These are phyloP conservation scores for Trichacis sp. DNA, from an alignment of 2,888 invertebrate species.

Conservation along the genomic window DNA sequence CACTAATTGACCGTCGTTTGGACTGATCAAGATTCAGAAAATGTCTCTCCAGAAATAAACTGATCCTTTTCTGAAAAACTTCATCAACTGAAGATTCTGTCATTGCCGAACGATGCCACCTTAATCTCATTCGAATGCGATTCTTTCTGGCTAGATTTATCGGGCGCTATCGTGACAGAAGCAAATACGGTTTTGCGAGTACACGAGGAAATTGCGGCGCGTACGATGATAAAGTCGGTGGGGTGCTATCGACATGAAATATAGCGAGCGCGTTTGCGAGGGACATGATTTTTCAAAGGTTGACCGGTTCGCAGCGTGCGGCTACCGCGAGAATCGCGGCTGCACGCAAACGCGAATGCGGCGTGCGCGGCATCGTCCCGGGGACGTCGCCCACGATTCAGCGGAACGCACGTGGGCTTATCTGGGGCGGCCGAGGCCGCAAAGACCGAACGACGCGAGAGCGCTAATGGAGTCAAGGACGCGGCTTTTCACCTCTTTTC, in stretches of 20 bases:
- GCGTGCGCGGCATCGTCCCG: conserved; percentile 38
- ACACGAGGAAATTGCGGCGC: not conserved
- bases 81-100: too few relatives aligned
- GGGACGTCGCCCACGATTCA: conserved; percentile 40
- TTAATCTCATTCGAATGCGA: too few relatives aligned
- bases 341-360: conserved; percentile 22
- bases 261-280: not conserved
- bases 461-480: conserved; percentile 41
- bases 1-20: too few relatives aligned
- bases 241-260: not conserved
- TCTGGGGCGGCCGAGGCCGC: conserved; percentile 39
- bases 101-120: too few relatives aligned
- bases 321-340: conserved; percentile 14
- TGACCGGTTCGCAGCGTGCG: conserved; percentile 11
- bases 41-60: too few relatives aligned
- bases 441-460: conserved; percentile 28
- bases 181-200: not conserved
- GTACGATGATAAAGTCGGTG: not conserved
- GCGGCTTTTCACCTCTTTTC: conserved; percentile 3
- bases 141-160: too few relatives aligned
- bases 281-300: conserved; percentile 1
- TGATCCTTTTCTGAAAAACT: too few relatives aligned
- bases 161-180: conserved; percentile 1
- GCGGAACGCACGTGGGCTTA: conserved; percentile 42
- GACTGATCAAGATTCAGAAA: too few relatives aligned